These are phyloP conservation scores for Galerucella pusilla DNA, from an alignment of 2,888 invertebrate species.

Conservation along the genomic window DNA sequence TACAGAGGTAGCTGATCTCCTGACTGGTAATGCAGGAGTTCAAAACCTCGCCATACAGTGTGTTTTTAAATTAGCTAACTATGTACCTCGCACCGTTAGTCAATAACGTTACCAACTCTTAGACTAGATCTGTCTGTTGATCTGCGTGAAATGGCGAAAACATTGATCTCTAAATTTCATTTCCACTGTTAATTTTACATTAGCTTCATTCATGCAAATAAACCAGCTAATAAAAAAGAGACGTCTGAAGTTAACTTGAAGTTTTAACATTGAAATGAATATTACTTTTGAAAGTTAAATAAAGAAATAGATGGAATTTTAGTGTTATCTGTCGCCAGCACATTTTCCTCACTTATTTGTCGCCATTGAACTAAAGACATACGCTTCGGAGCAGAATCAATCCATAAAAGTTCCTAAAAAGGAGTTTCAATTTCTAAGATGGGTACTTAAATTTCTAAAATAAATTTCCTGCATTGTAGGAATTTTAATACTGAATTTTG, in stretches of 20 bases:
- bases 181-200: neutral
- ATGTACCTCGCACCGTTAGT: no score
- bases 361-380: constrained; percentile 50
- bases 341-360: constrained; percentile 58
- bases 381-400: constrained; percentile 47
- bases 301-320: constrained; percentile 58
- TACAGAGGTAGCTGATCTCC: no score
- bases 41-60: no score
- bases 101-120: no score
- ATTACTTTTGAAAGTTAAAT: constrained; percentile 61
- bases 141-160: neutral
- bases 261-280: constrained; percentile 53
- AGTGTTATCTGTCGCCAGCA: constrained; percentile 58
- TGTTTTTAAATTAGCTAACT: no score
- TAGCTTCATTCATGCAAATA: neutral
- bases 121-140: no score
- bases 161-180: neutral
- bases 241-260: constrained; percentile 48
- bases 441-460: constrained; percentile 6
- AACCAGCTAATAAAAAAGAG: neutral
- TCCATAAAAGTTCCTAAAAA: constrained; percentile 46
- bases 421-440: constrained; percentile 8
- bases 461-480: neutral
- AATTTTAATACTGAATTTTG: constrained; percentile 4
- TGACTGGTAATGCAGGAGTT: no score